These are phyloP conservation scores for Pelobates fuscus DNA, from an alignment of 2,113 vertebrate genomes.

Conservation along the genomic window DNA sequence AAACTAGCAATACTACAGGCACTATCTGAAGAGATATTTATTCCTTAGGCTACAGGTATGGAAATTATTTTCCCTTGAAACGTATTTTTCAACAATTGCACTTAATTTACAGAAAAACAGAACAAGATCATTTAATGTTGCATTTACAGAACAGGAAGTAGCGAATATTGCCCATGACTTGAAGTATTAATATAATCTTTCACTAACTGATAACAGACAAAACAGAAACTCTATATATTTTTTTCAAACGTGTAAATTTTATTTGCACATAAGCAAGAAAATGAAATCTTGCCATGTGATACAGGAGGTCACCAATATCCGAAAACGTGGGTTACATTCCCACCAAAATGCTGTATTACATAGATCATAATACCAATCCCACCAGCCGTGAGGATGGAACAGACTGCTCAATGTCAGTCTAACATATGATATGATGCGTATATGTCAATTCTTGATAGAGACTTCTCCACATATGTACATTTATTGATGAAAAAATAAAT, in stretches of 20 bases:
- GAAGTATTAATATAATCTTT: no score
- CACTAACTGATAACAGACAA: no score
- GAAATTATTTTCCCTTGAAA: no score
- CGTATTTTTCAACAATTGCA: no score
- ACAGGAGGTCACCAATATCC: not conserved
- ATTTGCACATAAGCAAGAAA: slow-evolving; percentile 42
- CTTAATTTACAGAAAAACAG: no score
- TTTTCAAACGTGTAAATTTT: slow-evolving; percentile 43
- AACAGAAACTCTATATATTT: no score
- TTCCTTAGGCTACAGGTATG: no score
- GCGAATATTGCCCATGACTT: no score
- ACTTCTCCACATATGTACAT: slow-evolving; percentile 16
- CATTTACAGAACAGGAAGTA: no score
- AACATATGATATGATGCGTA: slow-evolving; percentile 11
- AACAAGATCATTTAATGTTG: no score
- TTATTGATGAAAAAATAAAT: slow-evolving; percentile 32
- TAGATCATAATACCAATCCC: not conserved
- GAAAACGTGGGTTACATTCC: not conserved
- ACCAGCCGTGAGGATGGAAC: not conserved
- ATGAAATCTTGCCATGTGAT: slow-evolving; percentile 35
- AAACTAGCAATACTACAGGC: no score
- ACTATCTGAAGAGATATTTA: no score
- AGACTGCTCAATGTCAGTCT: not conserved
- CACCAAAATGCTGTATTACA: not conserved
- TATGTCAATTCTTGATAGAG: slow-evolving; percentile 2